Conservation (phyloP, 2,113 vertebrate species). For the Dromaius novaehollandiae region DNA sequence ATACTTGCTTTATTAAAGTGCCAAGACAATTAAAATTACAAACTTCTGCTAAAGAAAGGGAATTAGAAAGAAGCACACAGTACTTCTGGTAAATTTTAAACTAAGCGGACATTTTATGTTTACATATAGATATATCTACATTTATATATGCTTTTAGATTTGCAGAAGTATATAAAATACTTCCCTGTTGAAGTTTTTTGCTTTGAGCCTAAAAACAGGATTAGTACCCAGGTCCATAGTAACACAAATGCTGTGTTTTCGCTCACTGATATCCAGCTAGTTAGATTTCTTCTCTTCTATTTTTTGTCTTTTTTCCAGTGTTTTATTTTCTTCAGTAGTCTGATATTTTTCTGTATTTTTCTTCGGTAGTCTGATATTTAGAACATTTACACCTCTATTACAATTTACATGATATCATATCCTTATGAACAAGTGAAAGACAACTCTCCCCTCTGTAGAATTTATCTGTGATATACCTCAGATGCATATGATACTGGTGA, state of each 20-base stretch:
- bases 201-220: not conserved
- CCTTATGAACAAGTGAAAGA: not conserved
- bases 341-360: not conserved
- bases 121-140: not conserved
- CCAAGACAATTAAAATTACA: slow-evolving; percentile 72
- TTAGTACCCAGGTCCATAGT: accelerated
- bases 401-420: not conserved
- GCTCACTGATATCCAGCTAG: not conserved
- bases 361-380: not conserved
- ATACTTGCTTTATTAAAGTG: slow-evolving; percentile 61
- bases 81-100: slow-evolving; percentile 15
- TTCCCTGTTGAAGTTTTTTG: not conserved
- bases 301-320: not conserved
- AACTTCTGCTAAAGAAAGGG: slow-evolving; percentile 23
- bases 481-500: not conserved
- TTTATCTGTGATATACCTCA: not conserved
- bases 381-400: not conserved
- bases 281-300: not conserved
- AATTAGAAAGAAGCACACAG: slow-evolving; percentile 17
- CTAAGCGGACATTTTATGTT: not conserved
- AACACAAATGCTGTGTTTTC: not conserved
- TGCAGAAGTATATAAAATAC: not conserved
- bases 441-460: not conserved
- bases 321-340: not conserved
- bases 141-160: not conserved